These are phyloP conservation scores for Vanessa cardui DNA, from an alignment of 2,888 invertebrate genomes.

Conservation along the genomic window DNA sequence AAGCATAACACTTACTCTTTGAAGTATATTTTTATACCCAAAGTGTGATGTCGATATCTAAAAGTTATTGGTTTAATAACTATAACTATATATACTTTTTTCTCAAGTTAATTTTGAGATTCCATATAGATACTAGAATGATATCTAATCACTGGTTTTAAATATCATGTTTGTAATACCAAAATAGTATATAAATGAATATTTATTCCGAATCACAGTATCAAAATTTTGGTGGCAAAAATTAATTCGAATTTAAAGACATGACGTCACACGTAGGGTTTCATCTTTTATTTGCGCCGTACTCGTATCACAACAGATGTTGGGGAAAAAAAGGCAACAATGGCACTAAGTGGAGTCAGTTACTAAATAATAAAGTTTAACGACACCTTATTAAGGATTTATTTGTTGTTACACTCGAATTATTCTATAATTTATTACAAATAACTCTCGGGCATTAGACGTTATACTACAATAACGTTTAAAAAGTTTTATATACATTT, in stretches of 20 bases:
- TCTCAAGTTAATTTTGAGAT: too few species aligned
- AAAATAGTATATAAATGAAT: too few species aligned
- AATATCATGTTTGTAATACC: too few species aligned
- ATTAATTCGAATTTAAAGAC: neutral
- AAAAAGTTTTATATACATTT: constrained; percentile 56
- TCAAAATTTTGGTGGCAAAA: neutral
- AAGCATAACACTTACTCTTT: too few species aligned
- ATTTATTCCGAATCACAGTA: too few species aligned
- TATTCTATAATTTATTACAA: constrained; percentile 81
- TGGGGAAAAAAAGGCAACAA: constrained; percentile 69
- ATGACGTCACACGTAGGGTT: constrained; percentile 22
- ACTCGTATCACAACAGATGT: constrained; percentile 66
- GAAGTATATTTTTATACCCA: too few species aligned
- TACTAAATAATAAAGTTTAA: constrained; percentile 54
- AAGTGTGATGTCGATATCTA: too few species aligned
- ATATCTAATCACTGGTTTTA: too few species aligned
- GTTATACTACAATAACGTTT: constrained; percentile 50
- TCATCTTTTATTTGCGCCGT: constrained; percentile 51
- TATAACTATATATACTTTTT: too few species aligned
- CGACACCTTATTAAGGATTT: constrained; percentile 78
- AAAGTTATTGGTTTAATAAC: neutral
- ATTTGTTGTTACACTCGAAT: constrained; percentile 73
- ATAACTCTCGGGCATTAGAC: constrained; percentile 61
- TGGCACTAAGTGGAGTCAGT: constrained; percentile 69
- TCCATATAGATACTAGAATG: too few species aligned